Base-by-base conservation (phyloP, 1,140 invertebrate species). In the Trachelipus rathkii region DNA sequence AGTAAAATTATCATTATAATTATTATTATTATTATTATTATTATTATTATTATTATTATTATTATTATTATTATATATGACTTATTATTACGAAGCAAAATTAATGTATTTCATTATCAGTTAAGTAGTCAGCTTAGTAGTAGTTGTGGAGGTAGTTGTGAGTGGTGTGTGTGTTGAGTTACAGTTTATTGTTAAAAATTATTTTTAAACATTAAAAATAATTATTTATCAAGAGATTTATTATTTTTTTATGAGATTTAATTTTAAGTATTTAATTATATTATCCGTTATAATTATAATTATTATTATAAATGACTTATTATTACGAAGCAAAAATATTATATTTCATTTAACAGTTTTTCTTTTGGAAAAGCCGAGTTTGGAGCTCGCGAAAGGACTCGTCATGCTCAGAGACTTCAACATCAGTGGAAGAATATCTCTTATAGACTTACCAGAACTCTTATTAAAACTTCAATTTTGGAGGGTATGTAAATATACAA, bases 371-470 rank as follows among this genome's bases (percentile, higher is more conserved):
- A 88, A 87, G 79, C 89, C 89, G 23, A 88, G 86, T 70, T 82
- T 90, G 46, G 89, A 89, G 83, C 82, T 90, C 13, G 90, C 89
- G 82, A 89, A 90, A 83, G 89, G 87, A 83, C 85, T 91, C 60
- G 89, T 91, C 71, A 90, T 91, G 89, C 84, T 91, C 75, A 84
- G 89, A 77, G 90, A 91, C 83, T 87, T 87, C 68, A 89, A 89
- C 82, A 90, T 91, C 71, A 89, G 88, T 81, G 90, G 90, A 8
- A 83, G 88, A 81, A 86, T 91, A 21, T 87, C 85, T 79, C 79
- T 89, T 66, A 83, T 87, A 44, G 89, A 90, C 80, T 87, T 90
- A 68, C 88, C 89, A 7, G 84, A 86, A 6, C 82, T 91, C n/a
- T 86, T 90, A 80, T 87, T 89, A 77, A 88, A 89, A 85, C 83